phyloP scores from a whole-genome alignment of 2,113 vertebrate species.

The Scatophagus argus region DNA sequence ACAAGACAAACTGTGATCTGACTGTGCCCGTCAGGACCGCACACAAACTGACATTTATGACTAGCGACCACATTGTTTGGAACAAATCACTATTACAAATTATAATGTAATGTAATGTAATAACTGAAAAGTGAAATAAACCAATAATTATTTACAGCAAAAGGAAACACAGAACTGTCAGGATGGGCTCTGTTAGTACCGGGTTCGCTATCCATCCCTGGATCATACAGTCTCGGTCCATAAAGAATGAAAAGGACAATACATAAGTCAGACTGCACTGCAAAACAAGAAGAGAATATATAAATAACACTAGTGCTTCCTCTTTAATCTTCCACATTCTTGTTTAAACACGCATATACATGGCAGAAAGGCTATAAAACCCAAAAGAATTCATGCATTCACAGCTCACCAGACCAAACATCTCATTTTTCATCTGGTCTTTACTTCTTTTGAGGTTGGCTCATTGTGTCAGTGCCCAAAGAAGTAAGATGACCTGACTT shows the following conservation, averaged over 20 bases:
- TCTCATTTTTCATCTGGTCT: too few relatives aligned
- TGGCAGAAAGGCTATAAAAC: slow-evolving; percentile 9
- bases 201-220: too few relatives aligned
- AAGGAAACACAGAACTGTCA: too few relatives aligned
- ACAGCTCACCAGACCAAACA: background rate
- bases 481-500: background rate
- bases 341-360: background rate
- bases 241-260: slow-evolving; percentile 10
- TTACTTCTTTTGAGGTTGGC: background rate
- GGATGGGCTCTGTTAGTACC: too few relatives aligned
- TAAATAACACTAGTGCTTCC: background rate
- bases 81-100: too few relatives aligned
- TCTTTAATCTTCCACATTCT: background rate
- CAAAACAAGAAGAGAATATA: background rate
- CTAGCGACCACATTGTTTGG: too few relatives aligned
- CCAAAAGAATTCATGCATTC: background rate
- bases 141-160: too few relatives aligned
- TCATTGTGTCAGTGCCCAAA: background rate
- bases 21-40: background rate
- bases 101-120: too few relatives aligned
- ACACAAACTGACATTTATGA: too few relatives aligned
- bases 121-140: too few relatives aligned
- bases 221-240: slow-evolving; percentile 20
- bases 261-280: background rate
- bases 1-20: slow-evolving; percentile 12